A percentile compares a stretch with the other conserved stretches of the same genome.
Evolutionary conservation across 1,140 invertebrate genomes (phyloP).

Genomic region (Drosophila truncata): DNA sequence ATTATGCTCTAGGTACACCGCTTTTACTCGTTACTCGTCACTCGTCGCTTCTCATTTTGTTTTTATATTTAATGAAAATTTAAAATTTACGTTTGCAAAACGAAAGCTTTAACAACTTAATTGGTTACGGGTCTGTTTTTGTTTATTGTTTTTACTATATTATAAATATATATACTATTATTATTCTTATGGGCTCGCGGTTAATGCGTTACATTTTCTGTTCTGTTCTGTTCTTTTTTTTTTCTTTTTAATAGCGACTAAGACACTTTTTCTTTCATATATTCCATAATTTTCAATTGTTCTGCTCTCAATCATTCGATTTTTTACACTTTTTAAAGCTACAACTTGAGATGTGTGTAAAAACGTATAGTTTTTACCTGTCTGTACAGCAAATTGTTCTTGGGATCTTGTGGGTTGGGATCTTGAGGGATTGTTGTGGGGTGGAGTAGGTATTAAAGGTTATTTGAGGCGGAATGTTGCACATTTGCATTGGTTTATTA

Average conservation of each 20-base stretch:
- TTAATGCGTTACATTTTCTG: slow-evolving; percentile 45
- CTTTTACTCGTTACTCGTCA: slow-evolving; percentile 29
- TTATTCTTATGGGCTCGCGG: slow-evolving; percentile 57
- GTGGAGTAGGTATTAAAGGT: background rate
- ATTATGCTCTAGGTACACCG: slow-evolving; percentile 76
- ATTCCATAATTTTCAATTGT: slow-evolving; percentile 64
- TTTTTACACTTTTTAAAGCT: slow-evolving; percentile 76
- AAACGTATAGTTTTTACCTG: slow-evolving; percentile 35
- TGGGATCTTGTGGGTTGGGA: background rate
- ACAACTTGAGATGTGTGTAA: slow-evolving; percentile 74
- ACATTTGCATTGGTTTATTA: slow-evolving; percentile 53
- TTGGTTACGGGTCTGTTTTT: slow-evolving; percentile 36
- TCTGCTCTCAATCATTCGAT: slow-evolving; percentile 45
- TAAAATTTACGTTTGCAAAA: slow-evolving; percentile 74
- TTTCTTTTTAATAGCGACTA: slow-evolving; percentile 69
- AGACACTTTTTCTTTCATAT: slow-evolving; percentile 76
- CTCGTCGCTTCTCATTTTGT: slow-evolving; percentile 15
- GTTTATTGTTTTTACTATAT: slow-evolving; percentile 51
- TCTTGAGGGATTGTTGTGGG: slow-evolving; percentile 2
- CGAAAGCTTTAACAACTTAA: slow-evolving; percentile 83
- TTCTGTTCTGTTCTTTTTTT: slow-evolving; percentile 30
- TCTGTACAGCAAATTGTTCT: slow-evolving; percentile 55
- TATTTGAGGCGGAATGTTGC: slow-evolving; percentile 71
- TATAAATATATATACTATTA: slow-evolving; percentile 59
- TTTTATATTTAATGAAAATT: slow-evolving; percentile 59